phyloP scores from a whole-genome alignment of 2,113 vertebrate genomes.

The Conger conger region DNA sequence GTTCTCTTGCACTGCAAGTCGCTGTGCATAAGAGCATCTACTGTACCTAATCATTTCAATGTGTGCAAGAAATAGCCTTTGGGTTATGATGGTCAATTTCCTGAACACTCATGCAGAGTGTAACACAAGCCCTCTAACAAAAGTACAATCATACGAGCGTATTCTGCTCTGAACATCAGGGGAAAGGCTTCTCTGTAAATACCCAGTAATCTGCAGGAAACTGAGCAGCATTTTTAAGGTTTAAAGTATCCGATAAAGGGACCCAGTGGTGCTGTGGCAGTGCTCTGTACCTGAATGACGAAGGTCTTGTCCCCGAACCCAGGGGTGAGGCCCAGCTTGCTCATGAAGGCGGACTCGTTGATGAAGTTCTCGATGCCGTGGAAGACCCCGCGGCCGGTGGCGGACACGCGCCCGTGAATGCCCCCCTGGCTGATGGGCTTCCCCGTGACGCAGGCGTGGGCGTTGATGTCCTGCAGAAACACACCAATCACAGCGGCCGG shows the following conservation, averaged over 20 bases:
- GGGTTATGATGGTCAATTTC: too few relatives aligned
- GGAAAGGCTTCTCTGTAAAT: too few relatives aligned
- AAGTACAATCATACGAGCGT: too few relatives aligned
- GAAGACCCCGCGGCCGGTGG: slow-evolving; percentile 85
- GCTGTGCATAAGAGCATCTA: too few relatives aligned
- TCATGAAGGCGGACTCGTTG: slow-evolving; percentile 87
- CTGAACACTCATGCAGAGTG: too few relatives aligned
- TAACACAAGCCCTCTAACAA: too few relatives aligned
- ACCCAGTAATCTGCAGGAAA: too few relatives aligned
- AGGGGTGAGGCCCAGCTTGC: slow-evolving; percentile 81
- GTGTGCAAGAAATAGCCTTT: too few relatives aligned
- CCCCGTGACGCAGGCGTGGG: slow-evolving; percentile 85
- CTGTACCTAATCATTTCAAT: too few relatives aligned
- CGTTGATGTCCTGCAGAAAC: slow-evolving; percentile 80
- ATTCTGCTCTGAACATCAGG: too few relatives aligned
- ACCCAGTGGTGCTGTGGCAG: not conserved
- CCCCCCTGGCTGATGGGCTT: slow-evolving; percentile 90
- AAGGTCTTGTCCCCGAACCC: slow-evolving; percentile 89
- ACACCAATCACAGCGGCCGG: not conserved
- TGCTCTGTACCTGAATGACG: slow-evolving; percentile 77
- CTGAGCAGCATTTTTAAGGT: too few relatives aligned
- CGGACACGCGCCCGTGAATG: slow-evolving; percentile 85
- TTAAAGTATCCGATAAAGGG: not conserved
- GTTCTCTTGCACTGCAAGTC: too few relatives aligned
- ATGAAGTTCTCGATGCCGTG: slow-evolving; percentile 91